Evolutionary conservation across 2,888 invertebrate genomes (phyloP).

Genomic region (Rhabditophanes sp.): DNA sequence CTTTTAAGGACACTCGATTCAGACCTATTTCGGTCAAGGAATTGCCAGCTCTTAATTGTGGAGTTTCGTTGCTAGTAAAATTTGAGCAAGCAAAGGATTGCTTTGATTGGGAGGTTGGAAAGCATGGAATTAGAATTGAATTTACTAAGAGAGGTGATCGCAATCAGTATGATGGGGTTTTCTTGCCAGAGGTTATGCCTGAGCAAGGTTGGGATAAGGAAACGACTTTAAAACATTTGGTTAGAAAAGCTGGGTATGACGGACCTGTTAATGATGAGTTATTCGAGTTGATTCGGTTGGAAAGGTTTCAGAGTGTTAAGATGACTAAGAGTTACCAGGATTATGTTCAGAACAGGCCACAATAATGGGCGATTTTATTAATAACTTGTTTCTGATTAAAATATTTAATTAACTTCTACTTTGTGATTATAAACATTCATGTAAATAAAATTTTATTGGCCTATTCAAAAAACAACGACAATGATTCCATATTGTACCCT

Average conservation of each 20-base stretch:
- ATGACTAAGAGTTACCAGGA: slow-evolving; percentile 23
- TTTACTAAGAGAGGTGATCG: slow-evolving; percentile 64
- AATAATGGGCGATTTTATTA: too few relatives aligned
- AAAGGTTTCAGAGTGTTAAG: slow-evolving; percentile 36
- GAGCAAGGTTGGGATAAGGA: slow-evolving; percentile 99
- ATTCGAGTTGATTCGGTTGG: slow-evolving; percentile 19
- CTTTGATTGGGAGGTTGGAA: slow-evolving; percentile 73
- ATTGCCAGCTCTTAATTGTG: slow-evolving; percentile 55
- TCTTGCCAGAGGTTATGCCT: slow-evolving; percentile 87
- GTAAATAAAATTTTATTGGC: too few relatives aligned
- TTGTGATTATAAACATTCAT: too few relatives aligned
- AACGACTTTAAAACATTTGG: slow-evolving; percentile 88
- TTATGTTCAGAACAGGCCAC: too few relatives aligned
- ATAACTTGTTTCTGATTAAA: too few relatives aligned
- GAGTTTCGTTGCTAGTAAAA: slow-evolving; percentile 73
- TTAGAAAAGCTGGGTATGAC: slow-evolving; percentile 90
- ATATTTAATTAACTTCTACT: too few relatives aligned
- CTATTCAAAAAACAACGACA: too few relatives aligned
- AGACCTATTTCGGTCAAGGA: slow-evolving; percentile 83
- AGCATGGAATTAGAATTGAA: slow-evolving; percentile 93
- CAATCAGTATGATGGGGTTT: slow-evolving; percentile 91
- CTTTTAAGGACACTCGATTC: slow-evolving; percentile 90
- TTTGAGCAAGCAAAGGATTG: slow-evolving; percentile 89
- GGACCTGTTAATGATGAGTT: slow-evolving; percentile 53
- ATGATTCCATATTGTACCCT: too few relatives aligned